Evolutionary conservation across 2,113 vertebrate genomes (phyloP), one percentile per base, ranked within the genome.

Genomic region (Eretmochelys imbricata): DNA sequence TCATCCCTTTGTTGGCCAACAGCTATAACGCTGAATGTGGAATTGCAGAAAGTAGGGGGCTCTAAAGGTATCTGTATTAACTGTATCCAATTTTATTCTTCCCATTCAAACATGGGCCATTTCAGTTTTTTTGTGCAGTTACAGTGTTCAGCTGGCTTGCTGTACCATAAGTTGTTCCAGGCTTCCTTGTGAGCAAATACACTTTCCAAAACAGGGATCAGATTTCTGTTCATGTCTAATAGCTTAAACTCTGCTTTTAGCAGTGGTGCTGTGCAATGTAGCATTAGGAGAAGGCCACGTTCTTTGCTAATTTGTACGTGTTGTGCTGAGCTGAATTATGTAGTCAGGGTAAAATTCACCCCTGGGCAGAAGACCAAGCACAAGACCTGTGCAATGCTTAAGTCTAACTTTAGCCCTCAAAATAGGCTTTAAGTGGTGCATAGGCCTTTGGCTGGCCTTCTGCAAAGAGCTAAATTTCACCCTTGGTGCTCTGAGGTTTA

Each of bases 191-290:
- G 42, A 94, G 31, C 50, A 94, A 96, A 91, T 5, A 49, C 59
- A 0, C 92, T 96, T 92, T 85, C 96, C 94, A 93, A 95, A 98
- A 93, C 65, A 95, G 79, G 88, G 84, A 22, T 89, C 87, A 49
- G 88, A 20, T 93, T 97, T 93, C 94, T 81, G 3, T 1, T 13
- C 4, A 53, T 53, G 83, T 85, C 81, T 79, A 87, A 91, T 22
- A 91, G 86, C 59, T 92, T 42, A 27, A 92, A 79, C 76, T 25
- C 2, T 59, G 96, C 93, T 97, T 96, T 96, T 78, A 96, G 95
- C 0, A 0, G 48, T 0, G 72, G 62, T 27, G 84, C 94, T 96
- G 94, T 1, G 69, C 29, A 95, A 6, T 90, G 81, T 93, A 88
- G 94, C 46, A 51, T 27, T 65, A 55, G 83, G 82, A 72, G 88